phyloP scores from a whole-genome alignment of 2,888 invertebrate genomes.

The Mythimna ferrago region DNA sequence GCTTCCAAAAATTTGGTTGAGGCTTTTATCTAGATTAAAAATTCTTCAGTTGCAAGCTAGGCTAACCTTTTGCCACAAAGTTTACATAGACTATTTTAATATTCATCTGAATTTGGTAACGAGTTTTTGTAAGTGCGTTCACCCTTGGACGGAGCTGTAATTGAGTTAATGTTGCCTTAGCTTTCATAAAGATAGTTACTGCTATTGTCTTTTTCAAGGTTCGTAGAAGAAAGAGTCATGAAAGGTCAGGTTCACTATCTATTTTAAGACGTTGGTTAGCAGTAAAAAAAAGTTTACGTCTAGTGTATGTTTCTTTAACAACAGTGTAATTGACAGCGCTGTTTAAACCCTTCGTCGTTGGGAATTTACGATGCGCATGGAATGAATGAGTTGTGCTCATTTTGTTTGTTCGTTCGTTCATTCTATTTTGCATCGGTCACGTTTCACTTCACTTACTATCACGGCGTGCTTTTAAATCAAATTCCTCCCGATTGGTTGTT shows the following conservation, averaged over 20 bases:
- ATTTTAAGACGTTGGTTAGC: constrained; percentile 10
- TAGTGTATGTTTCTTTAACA: constrained; percentile 35
- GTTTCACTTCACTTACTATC: constrained; percentile 35
- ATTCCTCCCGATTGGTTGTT: constrained; percentile 5
- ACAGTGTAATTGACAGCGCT: constrained; percentile 34
- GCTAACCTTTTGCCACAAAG: constrained; percentile 45
- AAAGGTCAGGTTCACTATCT: constrained; percentile 3
- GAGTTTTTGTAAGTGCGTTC: constrained; percentile 31
- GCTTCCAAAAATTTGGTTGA: constrained; percentile 52
- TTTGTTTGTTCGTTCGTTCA: too few species aligned
- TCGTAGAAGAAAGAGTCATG: constrained; percentile 2
- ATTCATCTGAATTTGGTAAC: constrained; percentile 49
- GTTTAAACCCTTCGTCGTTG: constrained; percentile 16
- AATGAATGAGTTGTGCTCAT: constrained; percentile 43
- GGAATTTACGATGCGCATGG: constrained; percentile 28
- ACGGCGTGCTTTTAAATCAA: constrained; percentile 29
- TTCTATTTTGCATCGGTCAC: constrained; percentile 32
- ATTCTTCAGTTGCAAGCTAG: constrained; percentile 50
- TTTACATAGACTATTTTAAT: constrained; percentile 50
- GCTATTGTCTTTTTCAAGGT: constrained; percentile 11
- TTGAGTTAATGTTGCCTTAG: constrained; percentile 19
- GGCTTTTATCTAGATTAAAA: constrained; percentile 72
- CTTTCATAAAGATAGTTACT: not conserved
- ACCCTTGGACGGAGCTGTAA: constrained; percentile 20
- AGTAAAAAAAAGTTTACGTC: constrained; percentile 29